These are phyloP conservation scores for Halichoerus grypus DNA, from an alignment of 2,113 vertebrate genomes.

Conservation along the genomic window DNA sequence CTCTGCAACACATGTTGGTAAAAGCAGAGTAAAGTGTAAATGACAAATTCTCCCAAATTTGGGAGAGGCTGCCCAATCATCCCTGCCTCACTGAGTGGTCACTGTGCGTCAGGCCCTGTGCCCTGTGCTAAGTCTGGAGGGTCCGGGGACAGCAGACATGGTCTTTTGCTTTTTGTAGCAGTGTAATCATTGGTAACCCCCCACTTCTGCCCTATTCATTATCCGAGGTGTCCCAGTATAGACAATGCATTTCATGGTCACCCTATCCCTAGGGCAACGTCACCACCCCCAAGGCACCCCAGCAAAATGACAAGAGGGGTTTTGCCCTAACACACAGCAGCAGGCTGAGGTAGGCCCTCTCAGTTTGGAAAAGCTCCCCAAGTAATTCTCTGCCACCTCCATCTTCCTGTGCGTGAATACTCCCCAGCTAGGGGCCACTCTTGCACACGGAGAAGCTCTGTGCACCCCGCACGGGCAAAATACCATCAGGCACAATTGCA, in stretches of 20 bases:
- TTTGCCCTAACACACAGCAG: background rate
- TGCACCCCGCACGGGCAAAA: fast-evolving
- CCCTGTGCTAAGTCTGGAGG: too few relatives aligned
- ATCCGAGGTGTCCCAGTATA: background rate
- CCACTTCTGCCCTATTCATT: too few relatives aligned
- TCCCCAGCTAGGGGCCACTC: fast-evolving
- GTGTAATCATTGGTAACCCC: background rate
- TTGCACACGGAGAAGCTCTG: fast-evolving
- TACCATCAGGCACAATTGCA: too few relatives aligned
- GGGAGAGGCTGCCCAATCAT: too few relatives aligned
- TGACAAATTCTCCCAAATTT: fast-evolving
- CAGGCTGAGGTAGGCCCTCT: background rate
- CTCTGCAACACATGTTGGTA: fast-evolving
- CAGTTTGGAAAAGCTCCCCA: too few relatives aligned
- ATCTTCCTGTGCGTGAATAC: fast-evolving
- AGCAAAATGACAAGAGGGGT: background rate
- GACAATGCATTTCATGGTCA: too few relatives aligned
- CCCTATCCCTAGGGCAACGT: too few relatives aligned
- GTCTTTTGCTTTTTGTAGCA: background rate
- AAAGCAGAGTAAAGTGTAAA: background rate
- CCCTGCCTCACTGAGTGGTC: background rate
- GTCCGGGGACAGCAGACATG: too few relatives aligned
- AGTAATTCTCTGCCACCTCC: background rate
- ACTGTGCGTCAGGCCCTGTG: fast-evolving
- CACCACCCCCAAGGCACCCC: too few relatives aligned